Conservation (phyloP, 92 coral and sea anemone species). For the Bergia sp. region DNA sequence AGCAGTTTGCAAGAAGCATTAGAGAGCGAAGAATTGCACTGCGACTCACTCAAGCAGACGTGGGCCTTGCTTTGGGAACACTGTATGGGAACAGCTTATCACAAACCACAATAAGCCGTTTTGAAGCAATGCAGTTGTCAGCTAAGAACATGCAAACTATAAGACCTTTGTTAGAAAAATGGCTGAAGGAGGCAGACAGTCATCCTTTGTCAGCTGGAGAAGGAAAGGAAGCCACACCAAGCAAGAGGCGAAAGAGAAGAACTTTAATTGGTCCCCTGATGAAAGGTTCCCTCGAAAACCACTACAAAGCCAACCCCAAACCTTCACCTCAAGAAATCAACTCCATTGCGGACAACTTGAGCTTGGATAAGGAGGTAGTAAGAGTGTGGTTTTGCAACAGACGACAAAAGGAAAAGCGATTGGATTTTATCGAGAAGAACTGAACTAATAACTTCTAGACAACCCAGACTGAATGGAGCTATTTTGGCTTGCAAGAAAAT, state of each 20-base stretch:
- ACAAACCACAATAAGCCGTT: constrained; percentile 42
- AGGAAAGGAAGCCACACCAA: constrained; percentile 18
- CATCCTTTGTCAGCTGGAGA: constrained; percentile 11
- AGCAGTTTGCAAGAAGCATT: constrained; percentile 37
- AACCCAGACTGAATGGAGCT: not conserved
- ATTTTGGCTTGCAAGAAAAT: not conserved
- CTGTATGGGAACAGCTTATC: constrained; percentile 37
- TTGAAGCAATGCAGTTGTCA: constrained; percentile 40
- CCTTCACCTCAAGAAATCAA: constrained; percentile 30
- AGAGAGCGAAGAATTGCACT: constrained; percentile 37
- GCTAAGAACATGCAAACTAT: constrained; percentile 42
- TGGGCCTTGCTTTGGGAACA: constrained; percentile 33
- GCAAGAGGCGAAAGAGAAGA: constrained; percentile 39
- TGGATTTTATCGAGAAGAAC: constrained; percentile 30
- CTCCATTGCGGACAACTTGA: constrained; percentile 30
- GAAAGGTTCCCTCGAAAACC: constrained; percentile 14
- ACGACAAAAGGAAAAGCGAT: constrained; percentile 32
- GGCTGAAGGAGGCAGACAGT: constrained; percentile 36
- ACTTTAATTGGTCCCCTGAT: constrained; percentile 15
- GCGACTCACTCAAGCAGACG: constrained; percentile 41
- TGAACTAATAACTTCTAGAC: not conserved
- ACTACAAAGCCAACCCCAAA: constrained; percentile 25
- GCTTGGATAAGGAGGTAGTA: constrained; percentile 41
- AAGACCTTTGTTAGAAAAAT: constrained; percentile 38
- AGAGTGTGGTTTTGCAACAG: constrained; percentile 44